Evolutionary conservation across 2,888 invertebrate species (phyloP), one percentile per base, ranked within the genome.

Genomic region (Mesochorus sp.): DNA sequence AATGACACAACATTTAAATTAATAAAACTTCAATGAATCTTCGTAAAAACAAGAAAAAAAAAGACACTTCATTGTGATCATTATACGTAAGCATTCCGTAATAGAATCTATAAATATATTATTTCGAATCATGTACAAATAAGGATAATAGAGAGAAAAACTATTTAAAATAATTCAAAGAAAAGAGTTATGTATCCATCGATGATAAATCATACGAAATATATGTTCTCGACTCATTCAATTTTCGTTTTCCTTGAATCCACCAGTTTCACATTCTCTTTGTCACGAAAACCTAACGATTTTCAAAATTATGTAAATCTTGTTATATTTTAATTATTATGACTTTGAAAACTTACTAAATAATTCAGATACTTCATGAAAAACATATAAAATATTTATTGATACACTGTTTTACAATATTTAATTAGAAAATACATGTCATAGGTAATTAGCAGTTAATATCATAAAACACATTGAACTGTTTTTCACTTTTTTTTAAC

Each of bases 371-470:
- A 71, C 83, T 86, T 83, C 82, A 85, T 86, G 86, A 87, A 87
- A n/a, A n/a, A n/a, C n/a, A n/a, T n/a, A n/a, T n/a, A 86, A 87
- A 87, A 87, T 87, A 86, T 87, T 87, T 87, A 87, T 87, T 86
- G 84, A 86, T 85, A 87, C 83, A 86, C 87, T 84, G 85, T 85
- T 85, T 76, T 85, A 87, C 87, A 87, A 83, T n/a, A n/a, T n/a
- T n/a, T 82, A 83, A 82, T 83, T 81, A 81, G 80, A 83, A 85
- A 85, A 67, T 80, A 81, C 81, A 81, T 49, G 59, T 76, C 53
- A 53, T 64, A 62, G 55, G 67, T 61, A 72, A 77, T 73, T 68
- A 73, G 67, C 47, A 44, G 67, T 31, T 55, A 55, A 73, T 68
- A 72, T 66, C 72, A 67, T 61, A 55, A 66, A 44, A 67, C 67